Base-by-base conservation (phyloP, 2,888 invertebrate species). In the Carcina quercana region DNA sequence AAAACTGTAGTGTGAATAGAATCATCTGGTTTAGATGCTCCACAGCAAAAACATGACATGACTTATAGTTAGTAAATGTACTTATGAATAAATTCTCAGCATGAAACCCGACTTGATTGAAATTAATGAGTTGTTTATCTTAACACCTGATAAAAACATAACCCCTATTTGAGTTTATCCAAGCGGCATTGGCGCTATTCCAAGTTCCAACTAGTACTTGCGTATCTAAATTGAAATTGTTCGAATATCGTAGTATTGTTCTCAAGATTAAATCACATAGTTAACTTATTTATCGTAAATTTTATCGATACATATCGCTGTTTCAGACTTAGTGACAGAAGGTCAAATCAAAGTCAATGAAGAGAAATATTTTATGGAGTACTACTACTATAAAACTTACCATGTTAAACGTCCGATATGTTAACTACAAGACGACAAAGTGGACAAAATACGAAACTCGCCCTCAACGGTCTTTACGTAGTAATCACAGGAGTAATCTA, bases 311-410 rank as follows among this genome's bases (percentile, higher is more conserved):
- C 25, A 3, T 25, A 14, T 14, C 13, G 5, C n/a, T n/a, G 3
- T 25, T 25, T 15, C 4, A 14, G 15, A 14, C 6, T 25, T 7
- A 14, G 14, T 14, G 8, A 15, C 14, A 17, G 45, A 66, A 80
- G 80, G 80, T 79, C 80, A 74, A 53, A 42, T 51, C 63, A 78
- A 80, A 70, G 80, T 79, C 80, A 78, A 50, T 59, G 55, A 50
- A 46, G 37, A 31, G 38, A 45, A 39, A 33, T 37, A 30, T 25
- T 27, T 25, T 12, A 35, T 24, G 34, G 35, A 24, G 17, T 7
- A 17, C 17, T n/a, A n/a, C n/a, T n/a, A n/a, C n/a, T n/a, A n/a
- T n/a, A 35, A 30, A 38, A 58, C 76, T 69, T 58, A 79, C 79
- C 79, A 79, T 74, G 56, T 52, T 54, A 32, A 30, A 28, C 37